Evolutionary conservation across 2,797 vertebrate species (phyloP), one percentile per base, ranked within the genome.

Genomic region (Dendrocincla tyrannina): DNA sequence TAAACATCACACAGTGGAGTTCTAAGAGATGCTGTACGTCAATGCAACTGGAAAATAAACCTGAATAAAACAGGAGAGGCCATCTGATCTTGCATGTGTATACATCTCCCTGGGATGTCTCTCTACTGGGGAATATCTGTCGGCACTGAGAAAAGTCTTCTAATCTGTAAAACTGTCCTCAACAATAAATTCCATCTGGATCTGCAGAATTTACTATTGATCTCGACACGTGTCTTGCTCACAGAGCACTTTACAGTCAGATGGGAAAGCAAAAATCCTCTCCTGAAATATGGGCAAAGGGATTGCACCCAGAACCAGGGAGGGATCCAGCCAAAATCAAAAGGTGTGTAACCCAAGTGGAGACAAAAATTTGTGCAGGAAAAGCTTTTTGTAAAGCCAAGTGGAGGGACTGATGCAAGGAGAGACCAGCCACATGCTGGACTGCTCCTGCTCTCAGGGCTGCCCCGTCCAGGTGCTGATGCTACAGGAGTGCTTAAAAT

Each of bases 151-250:
- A 53, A 73, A 91, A 82, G n/a, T 33, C 47, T 73, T 59, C 86
- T 42, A 2, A 75, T 24, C 80, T 85, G 64, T 50, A 87, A 47
- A 63, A 50, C 56, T 11, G 35, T 23, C 44, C 74, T 55, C 25
- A 41, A n/a, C 28, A 60, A 66, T 37, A 56, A 33, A 46, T 60
- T 86, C 56, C n/a, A 28, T 62, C 28, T 62, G 39, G 46, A 46
- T 27, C 46, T 62, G 69, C 47, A 52, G 69, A 68, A 75, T 93
- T 81, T 68, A 23, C 59, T 58, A 3, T 9, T 46, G 73, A 70
- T 66, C 33, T 3, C 58, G 18, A 11, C 32, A 11, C 0, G 0
- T 8, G 46, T 5, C 0, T 1, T 20, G 50, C 41, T 42, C 50
- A 32, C 9, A 5, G 66, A 80, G 20, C 28, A n/a, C 18, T n/a